Percentiles rank a stretch among this genome's conserved stretches.
Evolutionary conservation across 2,888 invertebrate genomes (phyloP).

Genomic region (Drosophila demipolita): DNA sequence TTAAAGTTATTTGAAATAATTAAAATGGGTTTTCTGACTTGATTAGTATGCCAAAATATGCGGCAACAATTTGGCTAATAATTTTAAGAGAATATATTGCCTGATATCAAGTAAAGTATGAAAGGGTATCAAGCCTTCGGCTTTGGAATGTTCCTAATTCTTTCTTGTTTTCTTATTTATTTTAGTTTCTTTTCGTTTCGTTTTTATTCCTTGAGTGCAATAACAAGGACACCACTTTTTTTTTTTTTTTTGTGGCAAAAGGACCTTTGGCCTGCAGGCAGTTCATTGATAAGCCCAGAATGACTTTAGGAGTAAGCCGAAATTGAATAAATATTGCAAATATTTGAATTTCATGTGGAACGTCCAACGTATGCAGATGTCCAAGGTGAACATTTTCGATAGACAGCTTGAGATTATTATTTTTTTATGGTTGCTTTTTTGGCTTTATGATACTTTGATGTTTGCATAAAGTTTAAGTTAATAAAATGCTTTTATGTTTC

Average conservation of each 20-base stretch:
- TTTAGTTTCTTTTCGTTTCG: conserved; percentile 7
- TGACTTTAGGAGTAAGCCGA: conserved; percentile 20
- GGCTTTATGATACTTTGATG: conserved; percentile 45
- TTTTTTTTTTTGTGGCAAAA: conserved; percentile 17
- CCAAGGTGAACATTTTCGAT: background rate
- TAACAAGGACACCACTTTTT: conserved; percentile 25
- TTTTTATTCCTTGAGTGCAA: conserved; percentile 16
- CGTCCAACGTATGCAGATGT: conserved; percentile 14
- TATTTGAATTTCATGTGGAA: conserved; percentile 47
- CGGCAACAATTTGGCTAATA: background rate
- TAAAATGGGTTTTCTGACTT: background rate
- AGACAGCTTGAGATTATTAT: conserved; percentile 15
- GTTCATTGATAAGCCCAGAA: conserved; percentile 37
- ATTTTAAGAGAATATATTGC: background rate
- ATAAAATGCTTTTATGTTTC: conserved; percentile 60
- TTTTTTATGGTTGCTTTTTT: conserved; percentile 3
- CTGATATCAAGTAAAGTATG: no score
- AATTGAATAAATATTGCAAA: conserved; percentile 65
- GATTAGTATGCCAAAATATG: background rate
- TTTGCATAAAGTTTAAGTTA: conserved; percentile 47
- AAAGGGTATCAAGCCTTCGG: background rate
- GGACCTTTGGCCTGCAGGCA: conserved; percentile 38
- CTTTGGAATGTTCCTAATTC: background rate
- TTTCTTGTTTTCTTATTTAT: conserved; percentile 22
- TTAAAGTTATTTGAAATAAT: background rate